Base-by-base conservation (phyloP, 2,113 vertebrate genomes). In the Corythoichthys haematopterus region DNA sequence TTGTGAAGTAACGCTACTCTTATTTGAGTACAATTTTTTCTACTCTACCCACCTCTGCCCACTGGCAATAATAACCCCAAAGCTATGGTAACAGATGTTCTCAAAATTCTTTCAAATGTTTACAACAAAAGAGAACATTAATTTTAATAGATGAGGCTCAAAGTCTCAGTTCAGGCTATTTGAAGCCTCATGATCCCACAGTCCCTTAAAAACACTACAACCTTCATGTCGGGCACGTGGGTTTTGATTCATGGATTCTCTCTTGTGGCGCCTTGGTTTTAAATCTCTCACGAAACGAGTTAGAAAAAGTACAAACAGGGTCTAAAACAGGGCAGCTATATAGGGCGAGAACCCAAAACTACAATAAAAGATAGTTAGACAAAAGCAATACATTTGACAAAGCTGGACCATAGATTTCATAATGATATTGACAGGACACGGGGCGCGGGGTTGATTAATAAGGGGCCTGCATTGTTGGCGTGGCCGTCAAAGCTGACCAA, bases 221-320 rank as follows among this genome's bases (percentile, higher is more conserved):
- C 20, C 20, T 28, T 28, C 20, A 28, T 28, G 20, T 28, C 20
- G 20, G 20, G 20, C 13, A 40, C 6, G 37, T 64, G 33, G 53
- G 57, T 48, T 66, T 63, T 14, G 53, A 79, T 53, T 60, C 16
- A 43, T 43, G 36, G 16, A 8, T 37, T 69, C 66, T 65, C 13
- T 20, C 47, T 46, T 15, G 11, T 3, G 11, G 37, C 28, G 51
- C 48, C 13, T 59, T 63, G 7, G 15, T 51, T 58, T 71, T 55
- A 3, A 71, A 75, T 48, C 53, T 70, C 66, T 50, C 11, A 60
- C 0, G 7, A 50, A 56, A 70, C 0, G 0, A 35, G 14, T 12
- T 0, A 33, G 9, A 12, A 28, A 16, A 45, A 28, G 9, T 15
- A 45, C 13, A 51, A 43, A 64, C 57, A 66, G 5, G 6, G n/a